Evolutionary conservation across 37 sponge, comb jelly and placozoan genomes (phyloP), one percentile per base, ranked within the genome.

Genomic region (Theonella swinhoei): DNA sequence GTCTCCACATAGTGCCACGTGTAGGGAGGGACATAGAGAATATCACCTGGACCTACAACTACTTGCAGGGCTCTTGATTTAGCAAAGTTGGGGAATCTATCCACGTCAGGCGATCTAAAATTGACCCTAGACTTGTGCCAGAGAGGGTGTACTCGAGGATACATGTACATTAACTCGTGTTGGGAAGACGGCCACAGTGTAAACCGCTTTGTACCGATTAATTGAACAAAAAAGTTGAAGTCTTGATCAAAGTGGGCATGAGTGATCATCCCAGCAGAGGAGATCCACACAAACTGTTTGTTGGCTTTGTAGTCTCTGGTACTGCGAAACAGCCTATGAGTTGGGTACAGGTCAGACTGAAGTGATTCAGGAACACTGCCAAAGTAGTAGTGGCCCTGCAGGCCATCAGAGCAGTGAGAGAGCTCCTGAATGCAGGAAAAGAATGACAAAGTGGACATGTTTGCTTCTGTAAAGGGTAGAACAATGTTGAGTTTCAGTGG

Each of bases 1-100:
- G 96, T 91, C 77, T 93, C 94, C 31, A 96, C 96, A 61, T 96
- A 93, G 71, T 96, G 96, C 96, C 96, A 96, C 14, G 89, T 88
- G 85, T 96, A 96, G 2, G 95, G 95, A 72, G 96, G 96, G 3
- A 96, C 74, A 72, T 72, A 94, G 61, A 96, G 86, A 31, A 93
- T 39, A 70, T 91, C 94, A n/a, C 96, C 96, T 32, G 96, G 96
- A 0, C 71, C 79, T 28, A 96, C 58, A 5, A 75, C 78, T 11
- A 93, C 89, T 85, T 94, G 88, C 19, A 81, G 26, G 3, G 89
- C 95, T 60, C 41, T 89, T 17, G 94, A 70, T 38, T 83, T 75
- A n/a, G 74, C 38, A 74, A 95, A 95, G 39, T 32, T 42, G 24
- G 93, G 93, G 69, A 89, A 92, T 26, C 73, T 37, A 11, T 22